Evolutionary conservation across 2,113 vertebrate species (phyloP), one percentile per base, ranked within the genome.

Genomic region (Enhydra lutris): DNA sequence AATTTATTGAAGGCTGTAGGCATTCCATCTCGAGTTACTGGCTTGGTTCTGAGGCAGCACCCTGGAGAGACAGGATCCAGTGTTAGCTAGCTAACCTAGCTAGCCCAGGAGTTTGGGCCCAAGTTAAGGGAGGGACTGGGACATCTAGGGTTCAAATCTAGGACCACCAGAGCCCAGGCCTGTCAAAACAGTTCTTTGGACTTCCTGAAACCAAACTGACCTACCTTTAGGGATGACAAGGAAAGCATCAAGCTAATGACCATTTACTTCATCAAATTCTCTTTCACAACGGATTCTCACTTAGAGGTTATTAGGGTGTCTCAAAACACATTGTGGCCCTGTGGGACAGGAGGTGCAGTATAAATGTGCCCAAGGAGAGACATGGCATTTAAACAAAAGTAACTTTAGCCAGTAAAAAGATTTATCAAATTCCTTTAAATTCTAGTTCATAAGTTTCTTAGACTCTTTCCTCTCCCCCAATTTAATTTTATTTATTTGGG

Each of bases 291-390:
- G 23, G 29, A 67, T 67, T 87, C 93, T 95, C 81, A 92, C 31
- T 96, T 95, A 97, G 55, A 79, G 81, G 52, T 84, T 90, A 74
- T 85, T 91, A 97, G 91, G 21, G 69, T 83, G 39, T 88, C 88
- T 98, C 71, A 76, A 24, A 97, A 95, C 6, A 24, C 36, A 61
- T 81, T 82, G n/a, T 39, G 52, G 45, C n/a, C 91, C 76, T 83
- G 34, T 87, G 95, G 92, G 96, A 91, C 57, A 83, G 57, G 47
- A 92, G 63, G 1, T 34, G 29, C 21, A 31, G 29, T 91, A 34
- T 59, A 81, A 61, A 87, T 93, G 80, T 96, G 79, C 34, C 89
- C 73, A 36, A 85, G 71, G 74, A 92, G 61, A 95, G 59, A 21
- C 39, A 81, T 82, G 20, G 26, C 36, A 55, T 84, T 95, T 95